Evolutionary conservation across 1,140 invertebrate genomes (phyloP), one percentile per base, ranked within the genome.

Genomic region (Lerema accius): DNA sequence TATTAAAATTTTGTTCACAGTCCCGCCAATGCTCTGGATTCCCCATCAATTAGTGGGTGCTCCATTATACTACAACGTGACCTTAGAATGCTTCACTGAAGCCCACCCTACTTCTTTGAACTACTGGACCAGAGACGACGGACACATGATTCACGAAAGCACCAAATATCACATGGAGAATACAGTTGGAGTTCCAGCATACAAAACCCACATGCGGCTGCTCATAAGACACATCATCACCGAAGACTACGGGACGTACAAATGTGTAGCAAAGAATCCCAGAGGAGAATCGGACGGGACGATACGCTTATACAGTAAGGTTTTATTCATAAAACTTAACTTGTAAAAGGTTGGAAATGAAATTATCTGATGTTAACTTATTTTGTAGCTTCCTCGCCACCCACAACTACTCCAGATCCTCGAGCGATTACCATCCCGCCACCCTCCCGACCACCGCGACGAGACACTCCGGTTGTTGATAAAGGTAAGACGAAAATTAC

Each of bases 181-280:
- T 58, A 93, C 92, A 13, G 91, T 94, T 14, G 94, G 94, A 35
- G 81, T 85, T 35, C 95, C 95, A 0, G 92, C 94, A 9, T 97
- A 97, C 77, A 97, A 96, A 78, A 96, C 95, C 9, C 95, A 96
- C 73, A 97, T 97, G 96, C 94, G 93, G 65, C 91, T 97, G 16
- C 94, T 94, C 7, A 96, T 97, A 66, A 91, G 92, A 69, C 93
- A 96, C 78, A 94, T 97, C 16, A 92, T 94, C 73, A 94, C 94
- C 55, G 93, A 90, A 73, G 96, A 98, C 87, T 97, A 96, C 80
- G 96, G 96, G 9, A 95, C 94, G 48, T 98, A 98, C 90, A 97
- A 97, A 86, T 98, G 97, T 83, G 95, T 98, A 1, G 97, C 96
- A 35, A 98, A 98, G 91, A 98, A 98, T 93, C 96, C 96, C 16